A percentile compares a stretch with the other conserved stretches of the same genome.
Conservation (phyloP, 2,797 vertebrate species). For the Aplochiton taeniatus region DNA sequence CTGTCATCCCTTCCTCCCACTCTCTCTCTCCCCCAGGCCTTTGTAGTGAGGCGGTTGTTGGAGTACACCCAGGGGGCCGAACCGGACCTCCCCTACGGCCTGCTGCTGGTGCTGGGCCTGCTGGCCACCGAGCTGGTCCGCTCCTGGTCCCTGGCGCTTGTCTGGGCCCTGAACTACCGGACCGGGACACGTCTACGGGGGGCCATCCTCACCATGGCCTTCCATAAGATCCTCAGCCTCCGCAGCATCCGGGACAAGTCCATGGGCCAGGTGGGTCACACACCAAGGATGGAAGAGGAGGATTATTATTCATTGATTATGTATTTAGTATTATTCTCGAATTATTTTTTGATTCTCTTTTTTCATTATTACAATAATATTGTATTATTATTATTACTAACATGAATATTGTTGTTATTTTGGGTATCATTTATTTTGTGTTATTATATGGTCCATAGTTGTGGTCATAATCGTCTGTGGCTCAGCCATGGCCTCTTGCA, state of each 20-base stretch:
- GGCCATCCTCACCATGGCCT: conserved; percentile 88
- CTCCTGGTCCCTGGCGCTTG: conserved; percentile 91
- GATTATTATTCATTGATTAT: not conserved
- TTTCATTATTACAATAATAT: too few species aligned
- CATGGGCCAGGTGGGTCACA: conserved; percentile 82
- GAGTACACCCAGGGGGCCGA: conserved; percentile 86
- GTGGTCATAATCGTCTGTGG: too few species aligned
- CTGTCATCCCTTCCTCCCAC: conserved; percentile 79
- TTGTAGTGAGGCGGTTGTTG: conserved; percentile 90
- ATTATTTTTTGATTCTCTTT: too few species aligned
- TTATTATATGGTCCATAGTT: too few species aligned
- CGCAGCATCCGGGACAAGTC: conserved; percentile 89
- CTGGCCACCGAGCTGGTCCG: conserved; percentile 86
- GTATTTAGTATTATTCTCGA: too few species aligned
- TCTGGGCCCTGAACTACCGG: conserved; percentile 93
- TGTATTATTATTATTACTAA: too few species aligned
- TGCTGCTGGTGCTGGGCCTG: conserved; percentile 88
- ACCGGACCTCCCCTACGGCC: conserved; percentile 83
- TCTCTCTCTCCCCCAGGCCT: conserved; percentile 84
- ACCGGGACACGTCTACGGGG: conserved; percentile 88
- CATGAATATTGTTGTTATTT: too few species aligned
- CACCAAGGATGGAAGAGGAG: not conserved
- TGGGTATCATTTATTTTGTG: too few species aligned
- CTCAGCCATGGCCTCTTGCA: too few species aligned
- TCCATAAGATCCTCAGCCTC: conserved; percentile 89